A percentile compares a stretch with the other conserved stretches of the same genome.
Conservation (phyloP, 2,113 vertebrate species). For the Saimiri boliviensis region DNA sequence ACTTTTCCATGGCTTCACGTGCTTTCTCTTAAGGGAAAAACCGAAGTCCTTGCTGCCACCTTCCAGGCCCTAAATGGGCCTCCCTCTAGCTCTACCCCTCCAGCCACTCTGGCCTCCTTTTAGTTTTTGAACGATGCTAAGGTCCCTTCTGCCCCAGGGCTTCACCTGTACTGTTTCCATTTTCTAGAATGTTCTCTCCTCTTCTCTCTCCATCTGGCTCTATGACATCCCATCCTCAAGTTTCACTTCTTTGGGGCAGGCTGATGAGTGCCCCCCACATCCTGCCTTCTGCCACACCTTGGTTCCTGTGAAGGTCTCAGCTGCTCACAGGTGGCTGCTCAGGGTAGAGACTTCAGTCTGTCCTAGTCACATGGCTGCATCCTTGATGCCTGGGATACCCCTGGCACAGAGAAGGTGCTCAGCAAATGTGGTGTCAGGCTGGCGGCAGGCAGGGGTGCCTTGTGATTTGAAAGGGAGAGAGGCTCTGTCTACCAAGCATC, state of each 20-base stretch:
- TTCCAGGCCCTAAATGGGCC: not conserved
- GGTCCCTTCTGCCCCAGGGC: no score
- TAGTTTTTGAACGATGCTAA: not conserved
- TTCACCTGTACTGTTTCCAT: not conserved
- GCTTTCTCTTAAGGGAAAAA: not conserved
- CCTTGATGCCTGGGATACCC: no score
- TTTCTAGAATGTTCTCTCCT: not conserved
- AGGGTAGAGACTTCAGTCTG: not conserved
- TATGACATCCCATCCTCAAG: not conserved
- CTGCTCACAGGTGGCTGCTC: accelerated
- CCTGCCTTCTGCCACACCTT: no score
- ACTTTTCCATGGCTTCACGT: not conserved
- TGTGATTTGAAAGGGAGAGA: not conserved
- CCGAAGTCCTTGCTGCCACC: not conserved
- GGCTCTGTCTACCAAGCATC: not conserved
- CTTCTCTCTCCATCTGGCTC: not conserved
- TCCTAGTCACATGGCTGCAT: not conserved
- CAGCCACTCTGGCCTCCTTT: not conserved
- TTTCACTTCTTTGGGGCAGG: no score
- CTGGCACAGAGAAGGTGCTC: not conserved
- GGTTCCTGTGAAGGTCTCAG: not conserved
- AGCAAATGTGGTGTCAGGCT: not conserved
- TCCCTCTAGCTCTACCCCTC: not conserved
- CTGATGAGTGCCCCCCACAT: not conserved
- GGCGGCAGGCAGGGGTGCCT: not conserved